phyloP scores from a whole-genome alignment of 2,113 vertebrate species.

The Mus spicilegus region DNA sequence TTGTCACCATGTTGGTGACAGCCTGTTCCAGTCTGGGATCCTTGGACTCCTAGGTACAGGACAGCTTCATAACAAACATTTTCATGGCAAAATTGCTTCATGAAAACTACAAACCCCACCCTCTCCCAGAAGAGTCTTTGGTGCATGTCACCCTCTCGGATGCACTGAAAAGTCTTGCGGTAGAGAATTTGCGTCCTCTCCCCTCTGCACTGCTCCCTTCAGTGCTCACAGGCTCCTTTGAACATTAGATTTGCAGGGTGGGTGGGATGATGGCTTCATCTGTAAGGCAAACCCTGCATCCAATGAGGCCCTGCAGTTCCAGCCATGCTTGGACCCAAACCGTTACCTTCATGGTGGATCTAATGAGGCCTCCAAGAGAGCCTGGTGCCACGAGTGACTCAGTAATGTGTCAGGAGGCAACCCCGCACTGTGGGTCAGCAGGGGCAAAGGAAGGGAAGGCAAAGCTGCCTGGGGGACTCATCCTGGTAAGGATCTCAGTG shows the following conservation, averaged over 20 bases:
- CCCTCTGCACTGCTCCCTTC: too few relatives aligned
- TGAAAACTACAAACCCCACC: neutral
- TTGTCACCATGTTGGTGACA: neutral
- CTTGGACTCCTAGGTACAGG: neutral
- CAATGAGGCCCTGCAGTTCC: neutral
- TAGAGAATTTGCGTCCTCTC: fast-evolving
- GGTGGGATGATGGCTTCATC: neutral
- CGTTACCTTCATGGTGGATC: neutral
- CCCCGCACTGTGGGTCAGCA: too few relatives aligned
- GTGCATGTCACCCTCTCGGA: neutral
- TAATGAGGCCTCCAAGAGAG: too few relatives aligned
- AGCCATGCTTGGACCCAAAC: neutral
- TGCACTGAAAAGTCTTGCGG: neutral
- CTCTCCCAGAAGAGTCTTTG: neutral
- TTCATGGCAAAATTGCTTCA: neutral
- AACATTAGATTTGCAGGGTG: neutral
- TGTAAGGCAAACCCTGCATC: neutral
- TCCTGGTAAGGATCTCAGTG: neutral
- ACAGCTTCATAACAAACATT: neutral
- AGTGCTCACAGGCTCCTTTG: too few relatives aligned
- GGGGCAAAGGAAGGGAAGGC: neutral
- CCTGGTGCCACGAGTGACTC: too few relatives aligned
- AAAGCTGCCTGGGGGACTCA: neutral
- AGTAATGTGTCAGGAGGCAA: neutral
- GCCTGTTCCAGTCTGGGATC: neutral